Evolutionary conservation across 2,113 vertebrate genomes (phyloP).

Genomic region (Petrocephalus zakoni): DNA sequence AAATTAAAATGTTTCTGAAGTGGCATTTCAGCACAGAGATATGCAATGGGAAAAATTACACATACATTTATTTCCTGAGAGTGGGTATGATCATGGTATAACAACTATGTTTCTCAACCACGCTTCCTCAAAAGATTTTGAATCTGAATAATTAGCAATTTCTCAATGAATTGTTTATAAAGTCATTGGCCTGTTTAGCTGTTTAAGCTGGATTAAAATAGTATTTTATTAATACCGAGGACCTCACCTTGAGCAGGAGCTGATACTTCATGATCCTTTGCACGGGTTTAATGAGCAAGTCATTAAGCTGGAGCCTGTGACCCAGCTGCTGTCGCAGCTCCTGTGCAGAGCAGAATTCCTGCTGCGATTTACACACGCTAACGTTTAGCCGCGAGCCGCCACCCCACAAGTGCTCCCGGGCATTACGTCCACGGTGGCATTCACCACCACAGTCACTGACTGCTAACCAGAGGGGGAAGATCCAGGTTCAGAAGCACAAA

Average conservation of each 20-base stretch:
- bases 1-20: not conserved
- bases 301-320: constrained; percentile 81
- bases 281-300: constrained; percentile 89
- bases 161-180: not conserved
- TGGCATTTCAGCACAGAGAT: not conserved
- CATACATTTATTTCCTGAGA: not conserved
- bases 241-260: constrained; percentile 81
- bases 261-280: constrained; percentile 94
- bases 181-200: not conserved
- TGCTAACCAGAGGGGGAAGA: no score
- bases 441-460: no score
- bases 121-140: not conserved
- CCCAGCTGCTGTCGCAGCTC: constrained; percentile 82
- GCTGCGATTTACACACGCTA: constrained; percentile 1
- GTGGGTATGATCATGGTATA: not conserved
- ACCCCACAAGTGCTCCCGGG: not conserved
- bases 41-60: not conserved
- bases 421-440: no score
- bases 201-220: not conserved
- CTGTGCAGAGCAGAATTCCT: constrained; percentile 46
- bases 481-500: no score
- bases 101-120: not conserved
- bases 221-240: not conserved
- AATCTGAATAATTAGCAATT: not conserved
- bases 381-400: not conserved